Percentiles rank a stretch among this genome's conserved stretches.
These are phyloP conservation scores for Emmelina monodactyla DNA, from an alignment of 2,888 invertebrate genomes.

Conservation along the genomic window DNA sequence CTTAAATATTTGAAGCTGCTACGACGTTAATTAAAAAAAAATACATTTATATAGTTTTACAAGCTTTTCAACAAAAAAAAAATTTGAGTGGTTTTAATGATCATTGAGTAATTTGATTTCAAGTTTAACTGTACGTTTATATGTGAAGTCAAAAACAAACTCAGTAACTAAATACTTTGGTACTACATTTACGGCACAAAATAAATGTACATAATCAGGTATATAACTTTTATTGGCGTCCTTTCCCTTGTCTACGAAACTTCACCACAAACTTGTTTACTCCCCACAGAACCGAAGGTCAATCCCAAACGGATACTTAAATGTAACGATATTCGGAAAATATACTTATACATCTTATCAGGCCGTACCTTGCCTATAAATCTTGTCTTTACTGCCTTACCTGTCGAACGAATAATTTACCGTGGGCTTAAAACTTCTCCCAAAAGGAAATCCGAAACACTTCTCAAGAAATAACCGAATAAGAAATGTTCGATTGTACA, in stretches of 20 bases:
- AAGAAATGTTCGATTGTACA: conserved; percentile 52
- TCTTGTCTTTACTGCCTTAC: conserved; percentile 64
- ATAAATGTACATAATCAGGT: too few species aligned
- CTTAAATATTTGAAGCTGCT: too few species aligned
- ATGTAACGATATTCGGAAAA: conserved; percentile 44
- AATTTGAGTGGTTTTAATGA: too few species aligned
- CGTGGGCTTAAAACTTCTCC: conserved; percentile 60
- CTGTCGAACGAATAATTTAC: conserved; percentile 66
- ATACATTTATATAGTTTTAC: too few species aligned
- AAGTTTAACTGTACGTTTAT: too few species aligned
- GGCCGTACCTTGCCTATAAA: conserved; percentile 54
- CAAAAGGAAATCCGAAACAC: conserved; percentile 59
- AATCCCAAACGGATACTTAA: conserved; percentile 48
- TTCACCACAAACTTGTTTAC: background rate
- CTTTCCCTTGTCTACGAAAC: background rate
- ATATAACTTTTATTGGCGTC: too few species aligned
- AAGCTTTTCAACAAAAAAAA: too few species aligned
- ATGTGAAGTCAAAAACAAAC: too few species aligned
- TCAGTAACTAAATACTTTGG: too few species aligned
- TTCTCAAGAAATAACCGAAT: conserved; percentile 62
- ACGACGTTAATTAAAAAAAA: too few species aligned
- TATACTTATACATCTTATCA: conserved; percentile 64
- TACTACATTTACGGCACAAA: too few species aligned
- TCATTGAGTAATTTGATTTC: too few species aligned
- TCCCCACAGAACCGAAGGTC: conserved; percentile 20